A percentile compares a stretch with the other conserved stretches of the same genome.
These are phyloP conservation scores for Colossoma macropomum DNA, from an alignment of 2,113 vertebrate species.

Conservation along the genomic window DNA sequence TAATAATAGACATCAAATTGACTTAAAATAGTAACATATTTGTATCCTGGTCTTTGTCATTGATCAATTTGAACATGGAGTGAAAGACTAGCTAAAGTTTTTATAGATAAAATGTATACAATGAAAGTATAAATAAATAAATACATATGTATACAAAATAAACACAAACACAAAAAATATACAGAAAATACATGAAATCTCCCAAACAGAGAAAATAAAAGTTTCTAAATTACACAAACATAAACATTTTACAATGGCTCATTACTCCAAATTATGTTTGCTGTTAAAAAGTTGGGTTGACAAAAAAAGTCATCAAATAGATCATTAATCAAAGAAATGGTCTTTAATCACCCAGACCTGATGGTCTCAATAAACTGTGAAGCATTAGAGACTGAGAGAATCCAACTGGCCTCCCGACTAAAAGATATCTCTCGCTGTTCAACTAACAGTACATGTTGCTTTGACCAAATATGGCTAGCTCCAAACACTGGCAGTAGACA, in stretches of 20 bases:
- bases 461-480: conserved; percentile 81
- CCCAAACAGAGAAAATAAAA: no score
- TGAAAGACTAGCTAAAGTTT: no score
- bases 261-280: no score
- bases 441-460: conserved; percentile 66
- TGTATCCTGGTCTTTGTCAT: neutral
- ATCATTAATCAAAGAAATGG: neutral
- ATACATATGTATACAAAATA: no score
- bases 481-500: conserved; percentile 59
- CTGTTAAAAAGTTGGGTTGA: no score
- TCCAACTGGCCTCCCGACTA: conserved; percentile 58
- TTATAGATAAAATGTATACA: neutral
- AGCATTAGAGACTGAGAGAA: conserved; percentile 45
- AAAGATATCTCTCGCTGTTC: conserved; percentile 62
- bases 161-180: no score
- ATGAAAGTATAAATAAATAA: no score
- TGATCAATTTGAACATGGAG: neutral
- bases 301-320: neutral
- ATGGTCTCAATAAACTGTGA: conserved; percentile 32
- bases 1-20: neutral
- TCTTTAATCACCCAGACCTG: neutral
- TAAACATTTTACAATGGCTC: neutral
- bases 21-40: neutral
- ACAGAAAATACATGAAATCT: no score
- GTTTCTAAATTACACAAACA: no score